Evolutionary conservation across 2,888 invertebrate species (phyloP), one percentile per base, ranked within the genome.

Genomic region (Sympetrum striolatum): DNA sequence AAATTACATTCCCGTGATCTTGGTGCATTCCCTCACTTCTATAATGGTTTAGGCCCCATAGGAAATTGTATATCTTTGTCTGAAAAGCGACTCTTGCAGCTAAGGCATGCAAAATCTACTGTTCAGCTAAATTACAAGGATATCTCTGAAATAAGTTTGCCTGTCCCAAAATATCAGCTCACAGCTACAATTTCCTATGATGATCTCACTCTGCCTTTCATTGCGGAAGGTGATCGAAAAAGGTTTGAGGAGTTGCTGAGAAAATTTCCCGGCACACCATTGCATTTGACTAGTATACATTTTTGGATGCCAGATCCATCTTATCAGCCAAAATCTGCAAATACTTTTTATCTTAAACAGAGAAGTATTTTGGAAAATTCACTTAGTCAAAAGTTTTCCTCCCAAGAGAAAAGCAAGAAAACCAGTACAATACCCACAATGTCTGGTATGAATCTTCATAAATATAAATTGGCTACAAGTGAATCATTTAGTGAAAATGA

Each of bases 291-390:
- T 39, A 94, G 94, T 0, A 93, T 95, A 31, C 93, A 95, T 6
- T 95, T 95, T 92, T 95, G 95, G 95, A 95, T 95, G 0, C 94
- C 95, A 0, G 94, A 95, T 60, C 95, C 95, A 92, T 95, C 94
- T 95, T 95, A 95, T 92, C 92, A 95, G 81, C 95, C 95, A 0
- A 93, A 94, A 91, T 93, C 94, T 4, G 94, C 94, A 0, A 93
- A 92, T 15, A 93, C 93, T 48, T 94, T 94, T 22, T 95, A 95
- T 91, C 92, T 92, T 22, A 94, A 95, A 91, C 91, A 94, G 10
- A 93, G 93, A 73, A 92, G 91, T n/a, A 94, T 95, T 91, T 92
- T 95, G 31, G 31, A 64, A 44, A n/a, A 60, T 15, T 22, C 39
- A 22, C 53, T 2, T 48, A 2, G 31, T 15, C 15, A 53, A 31